phyloP scores from a whole-genome alignment of 2,797 vertebrate genomes.

The Xenops minutus region DNA sequence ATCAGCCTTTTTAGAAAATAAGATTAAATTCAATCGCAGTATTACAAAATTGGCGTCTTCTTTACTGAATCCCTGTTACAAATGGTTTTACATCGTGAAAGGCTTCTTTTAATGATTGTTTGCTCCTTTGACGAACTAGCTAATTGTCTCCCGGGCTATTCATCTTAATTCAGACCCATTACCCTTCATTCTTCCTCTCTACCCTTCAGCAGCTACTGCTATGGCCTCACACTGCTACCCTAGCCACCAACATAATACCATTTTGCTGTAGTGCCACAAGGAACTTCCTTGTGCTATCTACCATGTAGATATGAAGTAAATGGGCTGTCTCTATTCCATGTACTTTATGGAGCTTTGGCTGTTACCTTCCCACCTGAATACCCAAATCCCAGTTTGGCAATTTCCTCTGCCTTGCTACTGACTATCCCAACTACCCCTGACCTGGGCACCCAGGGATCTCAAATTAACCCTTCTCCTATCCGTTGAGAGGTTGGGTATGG shows the following conservation, averaged over 20 bases:
- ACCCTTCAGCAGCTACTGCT: not conserved
- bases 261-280: not conserved
- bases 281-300: not conserved
- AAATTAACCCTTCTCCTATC: not conserved
- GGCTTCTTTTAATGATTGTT: slow-evolving; percentile 50
- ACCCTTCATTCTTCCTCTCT: not conserved
- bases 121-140: slow-evolving; percentile 36
- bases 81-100: slow-evolving; percentile 32
- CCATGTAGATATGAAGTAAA: not conserved
- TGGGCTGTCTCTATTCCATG: not conserved
- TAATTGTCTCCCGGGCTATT: slow-evolving; percentile 41
- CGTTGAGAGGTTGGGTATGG: not conserved
- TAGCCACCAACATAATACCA: not conserved
- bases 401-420: not conserved
- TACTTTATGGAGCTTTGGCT: not conserved
- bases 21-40: slow-evolving; percentile 8
- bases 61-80: slow-evolving; percentile 1
- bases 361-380: not conserved
- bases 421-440: not conserved
- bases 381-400: not conserved
- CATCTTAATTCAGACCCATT: slow-evolving; percentile 42
- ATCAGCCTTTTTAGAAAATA: not conserved
- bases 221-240: not conserved
- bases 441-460: not conserved
- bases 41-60: slow-evolving; percentile 3